Percentiles rank a stretch among this genome's conserved stretches.
These are phyloP conservation scores for Chiloscyllium punctatum DNA, from an alignment of 2,797 vertebrate genomes.

Conservation along the genomic window DNA sequence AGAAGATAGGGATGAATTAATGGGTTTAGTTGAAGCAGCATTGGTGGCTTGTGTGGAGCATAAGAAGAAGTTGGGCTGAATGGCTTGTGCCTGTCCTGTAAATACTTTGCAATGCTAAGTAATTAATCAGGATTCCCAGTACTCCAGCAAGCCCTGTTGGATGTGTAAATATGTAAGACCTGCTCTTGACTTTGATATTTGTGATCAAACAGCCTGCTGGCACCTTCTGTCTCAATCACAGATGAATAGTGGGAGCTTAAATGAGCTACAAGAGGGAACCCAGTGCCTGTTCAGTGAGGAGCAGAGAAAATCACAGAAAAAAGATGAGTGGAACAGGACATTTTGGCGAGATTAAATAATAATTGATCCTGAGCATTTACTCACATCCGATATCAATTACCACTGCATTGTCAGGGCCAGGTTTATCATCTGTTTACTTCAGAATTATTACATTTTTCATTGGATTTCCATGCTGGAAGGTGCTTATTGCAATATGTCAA, in stretches of 20 bases:
- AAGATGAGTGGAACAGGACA: neutral
- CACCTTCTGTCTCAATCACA: neutral
- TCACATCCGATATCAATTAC: neutral
- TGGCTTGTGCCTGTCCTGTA: neutral
- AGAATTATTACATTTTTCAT: slow-evolving; percentile 1
- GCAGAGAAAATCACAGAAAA: neutral
- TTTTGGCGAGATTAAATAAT: neutral
- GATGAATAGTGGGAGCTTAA: neutral
- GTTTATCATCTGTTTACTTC: neutral
- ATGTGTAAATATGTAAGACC: neutral
- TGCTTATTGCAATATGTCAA: neutral
- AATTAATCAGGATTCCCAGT: neutral
- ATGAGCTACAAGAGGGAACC: neutral
- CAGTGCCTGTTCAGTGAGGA: neutral
- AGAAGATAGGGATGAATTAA: neutral
- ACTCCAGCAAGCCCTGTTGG: neutral
- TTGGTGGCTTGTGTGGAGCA: neutral
- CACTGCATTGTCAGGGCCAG: neutral
- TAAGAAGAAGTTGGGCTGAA: neutral
- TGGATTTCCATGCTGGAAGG: neutral
- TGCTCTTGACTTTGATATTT: neutral
- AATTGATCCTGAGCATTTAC: neutral
- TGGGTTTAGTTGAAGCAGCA: neutral
- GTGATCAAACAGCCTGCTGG: neutral
- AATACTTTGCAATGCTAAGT: neutral